Conservation (phyloP, 1,140 invertebrate genomes). For the Drosophila santomea region DNA sequence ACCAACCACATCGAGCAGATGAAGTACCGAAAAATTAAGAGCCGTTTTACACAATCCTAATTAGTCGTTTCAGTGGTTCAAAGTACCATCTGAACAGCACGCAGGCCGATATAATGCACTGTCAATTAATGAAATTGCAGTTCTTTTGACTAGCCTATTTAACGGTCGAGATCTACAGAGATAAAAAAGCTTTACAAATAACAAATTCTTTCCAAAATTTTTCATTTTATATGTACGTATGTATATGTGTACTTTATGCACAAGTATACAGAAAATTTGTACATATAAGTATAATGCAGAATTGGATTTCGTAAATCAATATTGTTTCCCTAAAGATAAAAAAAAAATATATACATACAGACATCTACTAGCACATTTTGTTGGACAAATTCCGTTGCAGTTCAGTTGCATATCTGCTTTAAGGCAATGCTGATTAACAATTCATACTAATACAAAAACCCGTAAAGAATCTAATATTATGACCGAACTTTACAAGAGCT, state of each 20-base stretch:
- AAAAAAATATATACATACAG: neutral
- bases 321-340: neutral
- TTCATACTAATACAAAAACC: neutral
- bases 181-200: too few relatives aligned
- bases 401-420: neutral
- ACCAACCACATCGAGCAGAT: too few relatives aligned
- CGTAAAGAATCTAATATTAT: neutral
- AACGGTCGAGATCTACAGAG: too few relatives aligned
- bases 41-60: too few relatives aligned
- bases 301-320: neutral
- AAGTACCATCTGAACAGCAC: too few relatives aligned
- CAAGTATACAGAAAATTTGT: too few relatives aligned
- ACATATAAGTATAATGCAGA: neutral
- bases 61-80: too few relatives aligned
- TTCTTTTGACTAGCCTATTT: too few relatives aligned
- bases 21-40: too few relatives aligned
- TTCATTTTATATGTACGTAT: neutral
- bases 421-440: neutral
- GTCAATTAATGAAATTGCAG: too few relatives aligned
- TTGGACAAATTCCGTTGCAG: neutral
- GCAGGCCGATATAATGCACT: too few relatives aligned
- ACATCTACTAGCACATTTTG: neutral
- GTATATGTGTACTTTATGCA: neutral
- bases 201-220: too few relatives aligned
- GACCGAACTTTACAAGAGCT: conserved; percentile 3